Evolutionary conservation across 2,888 invertebrate genomes (phyloP), one percentile per base, ranked within the genome.

Genomic region (Hybos culiciformis): DNA sequence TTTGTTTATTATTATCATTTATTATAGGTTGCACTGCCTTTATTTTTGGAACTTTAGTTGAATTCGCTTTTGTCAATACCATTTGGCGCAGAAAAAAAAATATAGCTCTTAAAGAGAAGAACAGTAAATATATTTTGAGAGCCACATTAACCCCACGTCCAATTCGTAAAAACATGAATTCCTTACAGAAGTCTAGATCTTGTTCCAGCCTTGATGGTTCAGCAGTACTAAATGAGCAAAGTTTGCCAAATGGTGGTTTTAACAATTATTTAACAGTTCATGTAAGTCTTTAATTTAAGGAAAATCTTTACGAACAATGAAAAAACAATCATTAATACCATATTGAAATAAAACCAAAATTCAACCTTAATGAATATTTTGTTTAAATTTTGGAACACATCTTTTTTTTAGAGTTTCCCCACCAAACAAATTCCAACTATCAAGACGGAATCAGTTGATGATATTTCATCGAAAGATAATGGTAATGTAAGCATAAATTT

Each of bases 51-150:
- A 85, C 86, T 11, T 73, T 88, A 58, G 80, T 86, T 1, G 87
- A 88, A 61, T 88, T 88, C 56, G 87, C 88, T 5, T 88, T 88
- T 56, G 88, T 88, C 34, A 88, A 88, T 59, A 85, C 83, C 7
- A 87, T 88, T 57, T 88, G 86, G 79, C 73, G 87, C 44, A 73
- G 87, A 60, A 84, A 80, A 80, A 58, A 56, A 29, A 63, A 60
- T 49, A 61, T 67, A 23, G 62, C 65, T 42, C 51, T 66, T 2
- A 61, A 62, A 41, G 66, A 64, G 42, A 55, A 66, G 11, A 84
- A 79, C 62, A 84, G 85, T 60, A 85, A 83, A 58, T 82, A 87
- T 55, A 87, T 88, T 42, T 63, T 88, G 21, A 85, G 83, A 67
- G 83, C 84, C 34, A 85, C 87, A 1, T 59, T 88, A 46, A 87